Evolutionary conservation across 2,888 invertebrate genomes (phyloP).

Genomic region (Aphodius granarius): DNA sequence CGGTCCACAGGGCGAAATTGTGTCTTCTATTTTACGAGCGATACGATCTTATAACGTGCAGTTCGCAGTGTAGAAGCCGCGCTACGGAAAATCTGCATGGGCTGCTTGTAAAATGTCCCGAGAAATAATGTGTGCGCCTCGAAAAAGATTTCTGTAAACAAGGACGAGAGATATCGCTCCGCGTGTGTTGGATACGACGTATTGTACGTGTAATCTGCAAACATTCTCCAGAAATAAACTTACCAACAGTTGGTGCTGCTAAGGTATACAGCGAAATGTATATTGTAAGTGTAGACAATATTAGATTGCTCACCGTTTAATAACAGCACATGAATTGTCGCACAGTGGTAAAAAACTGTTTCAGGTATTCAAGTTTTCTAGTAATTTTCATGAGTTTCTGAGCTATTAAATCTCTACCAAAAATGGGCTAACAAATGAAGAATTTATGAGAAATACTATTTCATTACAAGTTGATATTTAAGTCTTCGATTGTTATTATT

Average conservation of each 20-base stretch:
- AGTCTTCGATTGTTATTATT: no score
- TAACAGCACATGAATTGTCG: no score
- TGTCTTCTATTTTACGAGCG: neutral
- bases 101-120: neutral
- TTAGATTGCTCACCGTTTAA: no score
- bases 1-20: neutral
- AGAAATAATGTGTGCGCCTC: neutral
- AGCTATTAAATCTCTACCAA: no score
- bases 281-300: no score
- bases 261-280: neutral
- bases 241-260: neutral
- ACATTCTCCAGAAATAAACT: neutral
- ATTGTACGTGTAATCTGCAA: neutral
- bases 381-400: no score
- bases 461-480: no score
- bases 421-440: no score
- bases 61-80: no score
- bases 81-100: neutral
- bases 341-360: no score
- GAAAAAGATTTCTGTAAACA: neutral
- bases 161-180: neutral
- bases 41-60: neutral
- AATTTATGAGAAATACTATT: no score
- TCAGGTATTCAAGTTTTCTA: no score
- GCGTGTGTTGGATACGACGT: neutral